Evolutionary conservation across 2,113 vertebrate genomes (phyloP).

Genomic region (Syrrhaptes paradoxus): DNA sequence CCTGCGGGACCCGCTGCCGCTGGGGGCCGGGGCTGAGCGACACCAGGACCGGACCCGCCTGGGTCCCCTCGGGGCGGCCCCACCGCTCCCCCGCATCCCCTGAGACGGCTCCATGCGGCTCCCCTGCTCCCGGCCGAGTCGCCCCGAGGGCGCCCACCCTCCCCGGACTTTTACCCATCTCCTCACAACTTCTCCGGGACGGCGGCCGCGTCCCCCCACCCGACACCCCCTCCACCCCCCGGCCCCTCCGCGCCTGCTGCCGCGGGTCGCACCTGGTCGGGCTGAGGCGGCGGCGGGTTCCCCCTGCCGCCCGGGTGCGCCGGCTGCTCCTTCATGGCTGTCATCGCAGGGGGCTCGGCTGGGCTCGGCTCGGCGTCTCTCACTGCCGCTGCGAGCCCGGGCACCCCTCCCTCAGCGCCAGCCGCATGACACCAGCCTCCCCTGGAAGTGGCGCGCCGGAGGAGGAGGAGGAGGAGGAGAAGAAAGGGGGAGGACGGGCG

Average conservation of each 20-base stretch:
- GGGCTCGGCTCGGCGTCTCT: conserved; percentile 52
- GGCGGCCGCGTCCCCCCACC: background rate
- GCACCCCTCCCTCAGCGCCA: conserved; percentile 61
- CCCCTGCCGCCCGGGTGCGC: conserved; percentile 75
- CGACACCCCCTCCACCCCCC: background rate
- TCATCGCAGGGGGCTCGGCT: conserved; percentile 76
- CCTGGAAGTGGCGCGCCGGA: conserved; percentile 44
- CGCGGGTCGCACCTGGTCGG: conserved; percentile 81
- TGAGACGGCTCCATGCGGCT: background rate
- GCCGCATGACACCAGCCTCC: conserved; percentile 68
- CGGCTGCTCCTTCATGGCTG: conserved; percentile 86
- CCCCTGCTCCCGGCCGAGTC: background rate
- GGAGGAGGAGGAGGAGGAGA: background rate
- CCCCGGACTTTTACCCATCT: background rate
- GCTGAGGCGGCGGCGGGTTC: conserved; percentile 71
- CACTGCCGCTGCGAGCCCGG: conserved; percentile 65
- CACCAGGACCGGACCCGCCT: background rate
- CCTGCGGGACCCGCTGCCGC: background rate
- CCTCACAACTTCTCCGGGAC: conserved; percentile 29
- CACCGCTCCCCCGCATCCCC: background rate
- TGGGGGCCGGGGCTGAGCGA: background rate
- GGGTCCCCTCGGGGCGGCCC: background rate
- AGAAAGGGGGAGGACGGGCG: background rate
- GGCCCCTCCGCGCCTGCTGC: background rate
- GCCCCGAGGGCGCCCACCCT: background rate